Conservation (phyloP, 2,888 invertebrate species). For the Orgyia antiqua region DNA sequence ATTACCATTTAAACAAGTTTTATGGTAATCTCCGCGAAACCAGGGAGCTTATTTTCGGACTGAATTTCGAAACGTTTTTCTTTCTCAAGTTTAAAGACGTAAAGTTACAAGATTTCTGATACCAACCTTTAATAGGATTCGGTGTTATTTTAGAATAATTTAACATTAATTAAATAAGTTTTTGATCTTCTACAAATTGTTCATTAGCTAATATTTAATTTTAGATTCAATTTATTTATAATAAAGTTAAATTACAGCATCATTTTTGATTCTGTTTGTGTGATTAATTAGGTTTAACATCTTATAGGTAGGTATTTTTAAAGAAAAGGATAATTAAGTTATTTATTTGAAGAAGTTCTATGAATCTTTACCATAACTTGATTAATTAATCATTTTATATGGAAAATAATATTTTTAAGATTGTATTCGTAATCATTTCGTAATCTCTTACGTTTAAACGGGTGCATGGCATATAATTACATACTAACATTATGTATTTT, state of each 20-base stretch:
- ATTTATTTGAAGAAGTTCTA: too few species aligned
- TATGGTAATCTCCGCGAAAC: slow-evolving; percentile 68
- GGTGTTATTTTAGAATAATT: slow-evolving; percentile 57
- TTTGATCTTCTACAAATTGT: slow-evolving; percentile 34
- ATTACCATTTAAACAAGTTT: slow-evolving; percentile 79
- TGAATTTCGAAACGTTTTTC: slow-evolving; percentile 67
- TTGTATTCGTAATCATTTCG: too few species aligned
- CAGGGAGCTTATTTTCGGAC: slow-evolving; percentile 64
- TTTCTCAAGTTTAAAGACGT: slow-evolving; percentile 60
- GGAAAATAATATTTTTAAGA: too few species aligned
- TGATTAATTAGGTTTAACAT: too few species aligned
- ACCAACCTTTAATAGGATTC: slow-evolving; percentile 61
- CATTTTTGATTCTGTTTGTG: too few species aligned
- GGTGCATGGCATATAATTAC: too few species aligned
- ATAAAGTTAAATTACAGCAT: not conserved
- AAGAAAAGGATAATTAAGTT: too few species aligned
- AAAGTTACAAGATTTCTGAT: slow-evolving; percentile 66
- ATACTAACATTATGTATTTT: too few species aligned
- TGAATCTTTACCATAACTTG: too few species aligned
- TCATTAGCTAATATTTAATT: slow-evolving; percentile 33
- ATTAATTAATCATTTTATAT: too few species aligned
- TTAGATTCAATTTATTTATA: slow-evolving; percentile 27
- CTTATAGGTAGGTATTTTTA: too few species aligned
- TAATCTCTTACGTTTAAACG: too few species aligned
- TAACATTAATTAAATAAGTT: slow-evolving; percentile 61